A percentile compares a stretch with the other conserved stretches of the same genome.
phyloP scores from a whole-genome alignment of 2,797 vertebrate genomes.

The Phaenicophaeus curvirostris region DNA sequence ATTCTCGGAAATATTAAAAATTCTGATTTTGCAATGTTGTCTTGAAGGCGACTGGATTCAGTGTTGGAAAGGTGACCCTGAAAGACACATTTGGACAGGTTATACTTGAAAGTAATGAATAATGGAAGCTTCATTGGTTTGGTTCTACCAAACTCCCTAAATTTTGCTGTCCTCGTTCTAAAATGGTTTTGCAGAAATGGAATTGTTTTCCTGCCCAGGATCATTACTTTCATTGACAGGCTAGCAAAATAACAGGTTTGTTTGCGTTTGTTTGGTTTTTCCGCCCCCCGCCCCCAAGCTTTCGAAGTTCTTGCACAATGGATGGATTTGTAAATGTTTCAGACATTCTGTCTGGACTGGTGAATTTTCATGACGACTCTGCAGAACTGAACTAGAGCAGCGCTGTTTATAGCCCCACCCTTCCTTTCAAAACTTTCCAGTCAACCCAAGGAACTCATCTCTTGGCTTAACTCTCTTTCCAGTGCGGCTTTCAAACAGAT shows the following conservation, averaged over 20 bases:
- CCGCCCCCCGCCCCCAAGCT: neutral
- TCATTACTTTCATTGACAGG: constrained; percentile 16
- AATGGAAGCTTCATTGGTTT: neutral
- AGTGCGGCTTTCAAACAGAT: constrained; percentile 52
- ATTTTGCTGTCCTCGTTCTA: neutral
- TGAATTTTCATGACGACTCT: constrained; percentile 55
- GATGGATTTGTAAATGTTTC: constrained; percentile 33
- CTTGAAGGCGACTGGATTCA: neutral
- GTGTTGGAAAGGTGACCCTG: neutral
- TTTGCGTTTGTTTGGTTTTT: neutral
- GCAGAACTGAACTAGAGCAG: constrained; percentile 13
- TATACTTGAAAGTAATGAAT: neutral
- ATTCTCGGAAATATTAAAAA: neutral
- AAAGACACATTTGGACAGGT: neutral
- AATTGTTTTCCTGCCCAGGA: neutral
- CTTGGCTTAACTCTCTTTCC: constrained; percentile 41
- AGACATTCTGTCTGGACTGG: constrained; percentile 54
- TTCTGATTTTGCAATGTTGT: neutral
- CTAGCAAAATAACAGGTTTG: neutral
- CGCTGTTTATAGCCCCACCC: constrained; percentile 60
- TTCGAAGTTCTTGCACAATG: constrained; percentile 20
- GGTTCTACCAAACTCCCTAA: neutral
- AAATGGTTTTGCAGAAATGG: constrained; percentile 33
- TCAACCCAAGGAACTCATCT: constrained; percentile 57
- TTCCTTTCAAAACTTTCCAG: constrained; percentile 67